These are phyloP conservation scores for Trichoplax adhaerens DNA, from an alignment of 37 sponge, comb jelly and placozoan species.

Conservation along the genomic window DNA sequence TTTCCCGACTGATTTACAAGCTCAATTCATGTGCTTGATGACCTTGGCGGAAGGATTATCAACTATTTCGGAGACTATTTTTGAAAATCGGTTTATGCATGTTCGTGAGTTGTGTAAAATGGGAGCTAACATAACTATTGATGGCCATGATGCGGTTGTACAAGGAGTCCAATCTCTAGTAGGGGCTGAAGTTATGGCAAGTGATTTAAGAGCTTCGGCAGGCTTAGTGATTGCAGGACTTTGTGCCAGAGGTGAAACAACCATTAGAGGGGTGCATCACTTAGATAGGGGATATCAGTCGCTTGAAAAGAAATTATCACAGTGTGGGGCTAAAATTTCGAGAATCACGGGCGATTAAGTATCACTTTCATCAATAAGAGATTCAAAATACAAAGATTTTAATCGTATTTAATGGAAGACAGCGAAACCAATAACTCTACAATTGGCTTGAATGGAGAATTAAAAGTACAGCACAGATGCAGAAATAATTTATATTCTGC, in stretches of 20 bases:
- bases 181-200: constrained; percentile 6
- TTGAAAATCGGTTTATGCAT: constrained; percentile 15
- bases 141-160: constrained; percentile 2
- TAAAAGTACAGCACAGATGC: too few species aligned
- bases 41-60: not conserved
- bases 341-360: too few species aligned
- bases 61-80: not conserved
- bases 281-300: constrained; percentile 11
- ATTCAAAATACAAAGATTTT: too few species aligned
- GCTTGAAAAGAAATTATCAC: not conserved
- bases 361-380: too few species aligned
- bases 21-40: constrained; percentile 1
- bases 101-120: constrained; percentile 1
- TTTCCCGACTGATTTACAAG: constrained; percentile 11
- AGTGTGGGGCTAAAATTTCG: not conserved
- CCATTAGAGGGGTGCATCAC: not conserved
- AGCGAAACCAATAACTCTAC: too few species aligned
- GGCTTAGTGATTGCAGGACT: constrained; percentile 3
- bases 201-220: constrained; percentile 4
- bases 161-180: not conserved
- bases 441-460: too few species aligned
- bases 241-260: constrained; percentile 2
- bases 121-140: constrained; percentile 2
- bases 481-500: too few species aligned
- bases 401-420: too few species aligned